Evolutionary conservation across 1,140 invertebrate genomes (phyloP).

Genomic region (Chymomyza costata): DNA sequence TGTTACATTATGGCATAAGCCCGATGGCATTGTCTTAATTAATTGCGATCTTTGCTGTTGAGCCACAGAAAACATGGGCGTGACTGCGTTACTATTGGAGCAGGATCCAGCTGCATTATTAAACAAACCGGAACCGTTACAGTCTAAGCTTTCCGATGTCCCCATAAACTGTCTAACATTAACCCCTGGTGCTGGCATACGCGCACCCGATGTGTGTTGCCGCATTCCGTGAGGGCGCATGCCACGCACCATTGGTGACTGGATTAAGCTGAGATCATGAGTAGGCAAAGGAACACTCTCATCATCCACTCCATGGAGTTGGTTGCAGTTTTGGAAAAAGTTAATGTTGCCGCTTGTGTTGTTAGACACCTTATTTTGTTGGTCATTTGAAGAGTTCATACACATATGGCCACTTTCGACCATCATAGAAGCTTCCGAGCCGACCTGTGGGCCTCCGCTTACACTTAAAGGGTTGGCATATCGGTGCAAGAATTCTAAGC

Average conservation of each 20-base stretch:
- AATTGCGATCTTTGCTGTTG: constrained; percentile 22
- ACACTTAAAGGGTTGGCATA: constrained; percentile 87
- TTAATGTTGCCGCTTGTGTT: constrained; percentile 35
- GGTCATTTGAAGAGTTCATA: constrained; percentile 13
- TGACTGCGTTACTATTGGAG: constrained; percentile 4
- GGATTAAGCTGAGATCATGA: constrained; percentile 76
- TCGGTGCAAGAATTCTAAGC: constrained; percentile 92
- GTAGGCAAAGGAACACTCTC: constrained; percentile 73
- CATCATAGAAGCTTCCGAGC: constrained; percentile 16
- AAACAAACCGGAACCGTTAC: constrained; percentile 43
- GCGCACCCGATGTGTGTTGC: constrained; percentile 35
- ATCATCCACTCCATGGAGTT: constrained; percentile 64
- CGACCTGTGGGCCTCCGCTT: constrained; percentile 76
- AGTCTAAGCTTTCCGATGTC: constrained; percentile 46
- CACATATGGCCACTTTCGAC: constrained; percentile 17
- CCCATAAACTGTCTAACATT: constrained; percentile 37
- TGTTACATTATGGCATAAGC: constrained; percentile 47
- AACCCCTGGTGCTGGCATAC: constrained; percentile 36
- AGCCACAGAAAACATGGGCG: constrained; percentile 28
- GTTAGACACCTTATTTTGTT: constrained; percentile 3
- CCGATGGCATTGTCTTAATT: constrained; percentile 36
- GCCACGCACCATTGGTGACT: constrained; percentile 62
- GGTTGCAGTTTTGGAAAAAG: constrained; percentile 76
- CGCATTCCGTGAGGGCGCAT: constrained; percentile 58
- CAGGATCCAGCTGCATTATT: constrained; percentile 22